phyloP scores from a whole-genome alignment of 2,113 vertebrate species.

The Embiotoca jacksoni region DNA sequence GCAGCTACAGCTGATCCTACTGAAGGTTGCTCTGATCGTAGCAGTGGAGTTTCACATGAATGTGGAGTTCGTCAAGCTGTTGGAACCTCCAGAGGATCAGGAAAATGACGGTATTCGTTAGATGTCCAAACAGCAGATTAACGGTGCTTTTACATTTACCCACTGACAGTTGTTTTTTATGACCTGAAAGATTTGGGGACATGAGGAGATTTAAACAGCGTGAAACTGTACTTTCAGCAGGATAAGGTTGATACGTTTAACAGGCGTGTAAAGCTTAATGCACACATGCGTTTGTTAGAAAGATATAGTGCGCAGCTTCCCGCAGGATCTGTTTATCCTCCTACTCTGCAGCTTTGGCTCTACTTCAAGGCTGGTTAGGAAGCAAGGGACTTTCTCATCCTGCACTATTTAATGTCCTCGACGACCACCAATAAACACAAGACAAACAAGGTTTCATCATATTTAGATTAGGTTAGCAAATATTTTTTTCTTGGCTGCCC shows the following conservation, averaged over 20 bases:
- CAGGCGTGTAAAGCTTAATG: slow-evolving; percentile 8
- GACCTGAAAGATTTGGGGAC: neutral
- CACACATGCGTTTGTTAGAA: slow-evolving; percentile 3
- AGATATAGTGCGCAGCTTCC: slow-evolving; percentile 6
- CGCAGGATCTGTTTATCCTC: slow-evolving; percentile 25
- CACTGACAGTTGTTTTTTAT: slow-evolving; percentile 24
- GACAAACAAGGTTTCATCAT: slow-evolving; percentile 49
- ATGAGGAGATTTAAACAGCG: slow-evolving; percentile 24
- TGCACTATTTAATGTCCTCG: slow-evolving; percentile 63
- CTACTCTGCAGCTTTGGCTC: slow-evolving; percentile 8
- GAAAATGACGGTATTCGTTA: slow-evolving; percentile 90
- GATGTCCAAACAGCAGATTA: slow-evolving; percentile 24
- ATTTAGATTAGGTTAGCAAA: slow-evolving; percentile 2
- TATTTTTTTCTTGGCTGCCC: neutral
- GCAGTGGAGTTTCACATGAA: slow-evolving; percentile 97
- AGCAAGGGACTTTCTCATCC: slow-evolving; percentile 24
- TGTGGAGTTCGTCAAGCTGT: slow-evolving; percentile 92
- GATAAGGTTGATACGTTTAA: slow-evolving; percentile 14
- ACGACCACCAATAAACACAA: slow-evolving; percentile 55
- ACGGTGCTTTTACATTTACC: neutral
- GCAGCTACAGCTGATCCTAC: slow-evolving; percentile 95
- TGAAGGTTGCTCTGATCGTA: slow-evolving; percentile 95
- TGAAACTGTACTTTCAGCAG: slow-evolving; percentile 18
- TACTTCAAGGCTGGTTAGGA: neutral
- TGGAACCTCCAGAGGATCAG: slow-evolving; percentile 95